Evolutionary conservation across 2,113 vertebrate genomes (phyloP).

Genomic region (Perca fluviatilis): DNA sequence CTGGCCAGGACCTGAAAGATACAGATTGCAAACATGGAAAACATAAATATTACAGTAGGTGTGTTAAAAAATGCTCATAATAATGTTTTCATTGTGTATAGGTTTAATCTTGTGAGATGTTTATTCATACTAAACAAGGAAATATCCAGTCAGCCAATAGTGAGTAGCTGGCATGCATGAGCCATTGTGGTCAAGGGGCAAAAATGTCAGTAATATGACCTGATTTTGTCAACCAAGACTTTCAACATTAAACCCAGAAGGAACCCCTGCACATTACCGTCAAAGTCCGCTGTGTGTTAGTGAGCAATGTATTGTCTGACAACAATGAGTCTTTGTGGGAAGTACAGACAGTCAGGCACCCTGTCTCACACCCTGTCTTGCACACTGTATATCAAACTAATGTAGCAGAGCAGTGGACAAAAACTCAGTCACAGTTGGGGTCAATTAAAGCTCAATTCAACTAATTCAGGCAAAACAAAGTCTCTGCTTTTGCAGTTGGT

Average conservation of each 20-base stretch:
- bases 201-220: slow-evolving; percentile 66
- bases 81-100: neutral
- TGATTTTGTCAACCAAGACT: slow-evolving; percentile 65
- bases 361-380: slow-evolving; percentile 75
- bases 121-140: neutral
- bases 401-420: slow-evolving; percentile 67
- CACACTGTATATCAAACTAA: slow-evolving; percentile 78
- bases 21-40: slow-evolving; percentile 32
- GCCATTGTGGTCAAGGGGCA: slow-evolving; percentile 31
- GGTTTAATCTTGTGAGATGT: neutral
- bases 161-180: slow-evolving; percentile 19
- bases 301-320: slow-evolving; percentile 70
- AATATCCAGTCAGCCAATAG: neutral
- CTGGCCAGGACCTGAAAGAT: slow-evolving; percentile 90
- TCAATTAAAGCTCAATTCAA: slow-evolving; percentile 71
- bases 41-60: slow-evolving; percentile 5
- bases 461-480: slow-evolving; percentile 50
- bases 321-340: slow-evolving; percentile 79
- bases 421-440: slow-evolving; percentile 68
- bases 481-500: neutral
- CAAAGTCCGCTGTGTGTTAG: slow-evolving; percentile 36
- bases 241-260: slow-evolving; percentile 48
- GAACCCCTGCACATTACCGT: slow-evolving; percentile 46
- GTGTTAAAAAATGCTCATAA: neutral
- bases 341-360: slow-evolving; percentile 80